A percentile compares a stretch with the other conserved stretches of the same genome.
These are phyloP conservation scores for Hemiprocne comata DNA, from an alignment of 2,113 vertebrate genomes.

Conservation along the genomic window DNA sequence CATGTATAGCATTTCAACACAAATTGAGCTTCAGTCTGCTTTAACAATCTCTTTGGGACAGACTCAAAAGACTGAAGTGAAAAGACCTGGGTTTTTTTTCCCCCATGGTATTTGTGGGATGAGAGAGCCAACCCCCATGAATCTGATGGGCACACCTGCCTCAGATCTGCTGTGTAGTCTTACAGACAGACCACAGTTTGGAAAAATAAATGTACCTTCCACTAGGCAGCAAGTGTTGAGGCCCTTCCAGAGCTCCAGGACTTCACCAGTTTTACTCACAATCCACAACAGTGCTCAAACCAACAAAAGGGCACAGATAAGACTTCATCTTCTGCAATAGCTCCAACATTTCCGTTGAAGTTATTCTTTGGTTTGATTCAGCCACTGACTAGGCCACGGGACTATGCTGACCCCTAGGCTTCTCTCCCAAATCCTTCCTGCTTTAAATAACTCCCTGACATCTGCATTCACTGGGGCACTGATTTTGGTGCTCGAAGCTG, in stretches of 20 bases:
- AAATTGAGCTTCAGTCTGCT: neutral
- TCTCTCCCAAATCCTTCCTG: slow-evolving; percentile 42
- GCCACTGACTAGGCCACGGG: neutral
- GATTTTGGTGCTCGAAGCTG: slow-evolving; percentile 50
- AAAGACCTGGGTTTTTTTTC: neutral
- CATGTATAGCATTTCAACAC: neutral
- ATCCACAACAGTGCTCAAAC: neutral
- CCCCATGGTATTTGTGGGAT: fast-evolving
- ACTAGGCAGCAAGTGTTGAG: neutral
- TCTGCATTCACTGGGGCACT: slow-evolving; percentile 14
- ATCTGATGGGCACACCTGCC: neutral
- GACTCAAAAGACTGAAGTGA: neutral
- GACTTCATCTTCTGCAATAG: neutral
- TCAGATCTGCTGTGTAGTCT: neutral
- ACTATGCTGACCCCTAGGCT: neutral
- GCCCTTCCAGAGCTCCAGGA: neutral
- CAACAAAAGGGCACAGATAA: neutral
- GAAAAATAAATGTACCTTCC: neutral
- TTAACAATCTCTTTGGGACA: neutral
- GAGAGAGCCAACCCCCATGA: fast-evolving
- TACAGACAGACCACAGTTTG: neutral
- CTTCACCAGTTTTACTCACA: neutral
- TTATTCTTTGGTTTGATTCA: neutral
- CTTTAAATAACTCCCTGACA: slow-evolving; percentile 64
- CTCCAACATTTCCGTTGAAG: neutral